Evolutionary conservation across 2,113 vertebrate genomes (phyloP).

Genomic region (Brachirus orientalis): DNA sequence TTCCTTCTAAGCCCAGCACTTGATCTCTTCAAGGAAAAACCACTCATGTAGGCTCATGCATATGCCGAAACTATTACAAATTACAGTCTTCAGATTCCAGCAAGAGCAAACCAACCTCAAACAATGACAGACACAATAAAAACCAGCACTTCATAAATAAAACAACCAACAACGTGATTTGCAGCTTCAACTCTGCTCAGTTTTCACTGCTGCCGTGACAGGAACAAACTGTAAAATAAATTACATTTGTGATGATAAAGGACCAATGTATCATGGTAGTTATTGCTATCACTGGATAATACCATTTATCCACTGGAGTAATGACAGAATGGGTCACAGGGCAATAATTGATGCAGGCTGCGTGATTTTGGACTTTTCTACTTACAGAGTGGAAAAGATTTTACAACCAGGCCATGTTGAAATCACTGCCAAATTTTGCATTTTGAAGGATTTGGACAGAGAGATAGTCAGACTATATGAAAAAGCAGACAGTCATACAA

Average conservation of each 20-base stretch:
- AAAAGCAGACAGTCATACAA: no score
- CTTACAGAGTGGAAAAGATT: background rate
- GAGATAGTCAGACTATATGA: no score
- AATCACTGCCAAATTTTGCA: no score
- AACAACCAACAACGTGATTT: conserved; percentile 17
- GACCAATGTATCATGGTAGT: conserved; percentile 66
- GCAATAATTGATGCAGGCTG: no score
- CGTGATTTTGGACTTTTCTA: background rate
- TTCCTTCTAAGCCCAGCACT: conserved; percentile 27
- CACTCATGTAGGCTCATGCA: conserved; percentile 57
- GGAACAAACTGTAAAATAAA: conserved; percentile 19
- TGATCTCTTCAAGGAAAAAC: conserved; percentile 47
- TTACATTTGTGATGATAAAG: conserved; percentile 26
- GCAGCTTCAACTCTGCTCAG: no score
- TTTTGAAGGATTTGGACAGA: no score
- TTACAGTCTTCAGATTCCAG: conserved; percentile 32
- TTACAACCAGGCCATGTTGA: no score
- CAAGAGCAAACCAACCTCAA: conserved; percentile 25
- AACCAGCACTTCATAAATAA: conserved; percentile 38
- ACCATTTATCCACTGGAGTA: conserved; percentile 74
- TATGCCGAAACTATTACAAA: conserved; percentile 34
- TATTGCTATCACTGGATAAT: conserved; percentile 81
- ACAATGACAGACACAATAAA: conserved; percentile 43
- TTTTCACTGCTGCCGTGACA: no score
- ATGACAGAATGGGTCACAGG: conserved; percentile 41